These are phyloP conservation scores for Agrenia bidenticulata DNA, from an alignment of 2,888 invertebrate species.

Conservation along the genomic window DNA sequence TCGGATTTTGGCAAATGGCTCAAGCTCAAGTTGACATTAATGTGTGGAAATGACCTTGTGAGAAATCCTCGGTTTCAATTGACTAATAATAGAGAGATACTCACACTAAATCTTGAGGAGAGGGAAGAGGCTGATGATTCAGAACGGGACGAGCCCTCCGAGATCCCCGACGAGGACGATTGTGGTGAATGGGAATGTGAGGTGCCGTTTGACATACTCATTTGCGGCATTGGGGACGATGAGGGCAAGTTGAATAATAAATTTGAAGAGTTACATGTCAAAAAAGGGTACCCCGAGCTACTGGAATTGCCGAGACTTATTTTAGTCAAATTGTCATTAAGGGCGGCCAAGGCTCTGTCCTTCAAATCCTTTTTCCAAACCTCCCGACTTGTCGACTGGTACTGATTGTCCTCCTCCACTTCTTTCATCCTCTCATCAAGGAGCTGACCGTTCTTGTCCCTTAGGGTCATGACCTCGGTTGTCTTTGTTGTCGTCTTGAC, in stretches of 20 bases:
- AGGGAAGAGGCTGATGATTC: conserved; percentile 38
- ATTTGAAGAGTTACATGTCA: not conserved
- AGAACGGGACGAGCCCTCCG: conserved; percentile 45
- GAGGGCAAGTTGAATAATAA: conserved; percentile 2
- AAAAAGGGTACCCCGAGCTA: not conserved
- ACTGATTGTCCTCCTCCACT: conserved; percentile 71
- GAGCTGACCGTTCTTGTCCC: conserved; percentile 64
- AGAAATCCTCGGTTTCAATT: not conserved
- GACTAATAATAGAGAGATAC: conserved; percentile 10
- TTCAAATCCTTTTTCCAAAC: conserved; percentile 48
- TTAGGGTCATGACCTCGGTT: conserved; percentile 70
- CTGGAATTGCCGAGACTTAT: not conserved
- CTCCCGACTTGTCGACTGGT: conserved; percentile 59
- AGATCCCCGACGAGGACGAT: conserved; percentile 46
- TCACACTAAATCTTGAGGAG: conserved; percentile 49
- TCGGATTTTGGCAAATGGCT: too few species aligned
- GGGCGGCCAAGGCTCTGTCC: not conserved
- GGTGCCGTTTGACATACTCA: conserved; percentile 23
- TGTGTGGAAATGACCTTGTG: too few species aligned
- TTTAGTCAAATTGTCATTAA: conserved; percentile 30
- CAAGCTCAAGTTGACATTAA: too few species aligned
- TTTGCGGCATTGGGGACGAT: conserved; percentile 4
- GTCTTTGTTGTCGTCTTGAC: conserved; percentile 71
- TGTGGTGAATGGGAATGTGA: conserved; percentile 43
- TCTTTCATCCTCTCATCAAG: conserved; percentile 71